Base-by-base conservation (phyloP, 1,140 invertebrate genomes). In the Penaeus chinensis region DNA sequence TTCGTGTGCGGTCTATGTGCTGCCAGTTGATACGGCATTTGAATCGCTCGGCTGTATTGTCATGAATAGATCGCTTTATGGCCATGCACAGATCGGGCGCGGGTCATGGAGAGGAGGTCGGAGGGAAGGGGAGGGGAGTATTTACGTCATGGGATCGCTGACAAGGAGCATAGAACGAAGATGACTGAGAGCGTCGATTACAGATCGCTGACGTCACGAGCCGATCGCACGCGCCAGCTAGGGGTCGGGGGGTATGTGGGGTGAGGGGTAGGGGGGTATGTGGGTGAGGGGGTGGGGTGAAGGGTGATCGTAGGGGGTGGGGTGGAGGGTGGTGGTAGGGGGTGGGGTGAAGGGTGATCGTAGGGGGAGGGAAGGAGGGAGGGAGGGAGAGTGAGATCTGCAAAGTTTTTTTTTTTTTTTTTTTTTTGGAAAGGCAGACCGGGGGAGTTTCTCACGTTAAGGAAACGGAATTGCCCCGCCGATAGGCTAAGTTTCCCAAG, bases 311-410 rank as follows among this genome's bases (percentile, higher is more conserved):
- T 4, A 8, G 65, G 65, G 65, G 65, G 65, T 5, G 24, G 20
- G 65, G 24, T 42, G 4, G 7, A 11, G 65, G 65, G 65, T 66
- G 65, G 11, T 8, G 3, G 65, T 66, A 13, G 65, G 65, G 24
- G 24, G 65, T 2, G 65, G 7, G 65, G 65, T 2, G 7, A 7
- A 66, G 2, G 7, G 7, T 2, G 65, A 7, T 66, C 4, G 65
- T 19, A 24, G 54, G 37, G n/a, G 22, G n/a, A 16, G 16, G n/a
- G 13, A 62, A n/a, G 65, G 61, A 82, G 80, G 65, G 80, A n/a
- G 79, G 63, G 54, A 81, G 79, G 37, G 76, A 47, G 77, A 47
- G 2, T 22, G 42, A 78, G 76, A 78, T 27, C 42, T 8, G 54
- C 11, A 0, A 16, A 54, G 54, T 54, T 54, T 54, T 54, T 32